Base-by-base conservation (phyloP, 2,797 vertebrate genomes). In the Xiphorhynchus erythropygius region DNA sequence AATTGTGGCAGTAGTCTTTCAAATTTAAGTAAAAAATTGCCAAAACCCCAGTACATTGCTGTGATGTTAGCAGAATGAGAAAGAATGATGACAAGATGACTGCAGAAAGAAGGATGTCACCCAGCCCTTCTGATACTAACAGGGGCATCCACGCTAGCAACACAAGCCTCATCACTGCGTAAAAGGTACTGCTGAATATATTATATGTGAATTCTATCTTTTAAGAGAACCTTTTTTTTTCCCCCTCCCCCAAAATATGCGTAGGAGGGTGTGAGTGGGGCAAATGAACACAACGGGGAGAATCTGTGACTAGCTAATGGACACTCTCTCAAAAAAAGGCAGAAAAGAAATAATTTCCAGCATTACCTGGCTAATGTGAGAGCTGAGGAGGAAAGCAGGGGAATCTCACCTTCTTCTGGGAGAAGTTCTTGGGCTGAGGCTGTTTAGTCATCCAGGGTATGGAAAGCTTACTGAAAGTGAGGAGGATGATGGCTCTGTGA, bases 161-260 rank as follows among this genome's bases (percentile, higher is more conserved):
- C 28, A 5, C 33, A 70, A 82, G 21, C 15, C 37, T 83, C 53
- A 56, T 7, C 49, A 44, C 15, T 30, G 14, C 28, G 47, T 28
- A 63, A 63, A 78, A 84, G 18, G 7, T 39, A 39, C 24, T 60
- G 27, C 32, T 76, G 41, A 57, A 69, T 33, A 82, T n/a, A 23
- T 23, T 32, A 19, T 9, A 24, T 10, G 4, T 4, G 3, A 35
- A 35, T 74, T 70, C 32, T 53, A 27, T 13, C 42, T 82, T 62
- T 56, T 22, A 69, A 85, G n/a, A 27, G 71, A 62, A 35, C 1
- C 2, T 9, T 32, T 8, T 44, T 8, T 50, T 59, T 65, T 33
- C 4, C 14, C 1, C 2, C n/a, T n/a, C 10, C 10, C 19, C 6
- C 11, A 30, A 49, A 71, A 65, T 6, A 0, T 33, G 13, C 9